These are phyloP conservation scores for Anolis apletophallus DNA, from an alignment of 2,797 vertebrate genomes.

Conservation along the genomic window DNA sequence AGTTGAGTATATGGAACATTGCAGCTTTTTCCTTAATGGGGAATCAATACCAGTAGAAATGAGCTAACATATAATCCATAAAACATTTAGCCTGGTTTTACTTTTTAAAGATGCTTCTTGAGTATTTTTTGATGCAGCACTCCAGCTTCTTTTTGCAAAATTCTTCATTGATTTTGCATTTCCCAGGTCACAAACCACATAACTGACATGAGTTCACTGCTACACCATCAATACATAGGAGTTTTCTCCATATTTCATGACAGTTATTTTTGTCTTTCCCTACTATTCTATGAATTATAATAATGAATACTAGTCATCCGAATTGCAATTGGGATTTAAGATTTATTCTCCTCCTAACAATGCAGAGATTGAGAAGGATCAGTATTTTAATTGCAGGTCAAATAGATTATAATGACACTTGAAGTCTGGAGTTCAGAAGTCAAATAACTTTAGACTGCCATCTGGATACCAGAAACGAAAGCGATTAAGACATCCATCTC, in stretches of 20 bases:
- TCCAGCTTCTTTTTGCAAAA: conserved; percentile 38
- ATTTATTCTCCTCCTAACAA: conserved; percentile 51
- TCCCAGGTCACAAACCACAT: conserved; percentile 15
- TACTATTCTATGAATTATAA: conserved; percentile 36
- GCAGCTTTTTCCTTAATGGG: background rate
- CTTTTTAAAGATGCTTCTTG: background rate
- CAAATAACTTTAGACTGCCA: conserved; percentile 61
- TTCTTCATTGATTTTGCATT: conserved; percentile 21
- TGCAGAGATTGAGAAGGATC: conserved; percentile 51
- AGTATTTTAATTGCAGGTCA: conserved; percentile 55
- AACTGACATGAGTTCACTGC: background rate
- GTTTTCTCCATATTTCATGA: background rate
- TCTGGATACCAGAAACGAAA: conserved; percentile 52
- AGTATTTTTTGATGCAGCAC: background rate
- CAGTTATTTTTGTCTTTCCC: conserved; percentile 16
- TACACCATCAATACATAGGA: background rate
- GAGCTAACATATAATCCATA: background rate
- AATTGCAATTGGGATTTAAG: conserved; percentile 8
- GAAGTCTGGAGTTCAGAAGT: conserved; percentile 62
- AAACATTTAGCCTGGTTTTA: background rate
- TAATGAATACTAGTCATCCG: conserved; percentile 12
- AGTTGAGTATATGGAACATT: background rate
- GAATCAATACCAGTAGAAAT: background rate
- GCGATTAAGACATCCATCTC: conserved; percentile 47
- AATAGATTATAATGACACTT: conserved; percentile 62